Conservation (phyloP, 2,888 invertebrate species). For the Ptilodon capucinus region DNA sequence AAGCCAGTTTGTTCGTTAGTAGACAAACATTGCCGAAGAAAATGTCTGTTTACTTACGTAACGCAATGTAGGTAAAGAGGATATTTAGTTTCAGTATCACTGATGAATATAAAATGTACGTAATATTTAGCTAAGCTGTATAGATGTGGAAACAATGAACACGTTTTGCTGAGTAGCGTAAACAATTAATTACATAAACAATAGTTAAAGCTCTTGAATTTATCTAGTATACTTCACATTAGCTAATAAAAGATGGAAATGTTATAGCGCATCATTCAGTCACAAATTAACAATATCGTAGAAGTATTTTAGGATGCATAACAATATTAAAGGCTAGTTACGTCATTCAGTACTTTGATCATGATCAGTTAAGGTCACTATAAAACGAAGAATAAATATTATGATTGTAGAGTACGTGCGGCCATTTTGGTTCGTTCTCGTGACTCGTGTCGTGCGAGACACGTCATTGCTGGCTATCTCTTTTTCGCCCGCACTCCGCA, state of each 20-base stretch:
- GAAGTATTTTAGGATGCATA: conserved; percentile 48
- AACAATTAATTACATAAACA: conserved; percentile 34
- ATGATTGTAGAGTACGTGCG: conserved; percentile 80
- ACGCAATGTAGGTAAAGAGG: conserved; percentile 9
- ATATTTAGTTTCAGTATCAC: conserved; percentile 9
- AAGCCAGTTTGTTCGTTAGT: conserved; percentile 19
- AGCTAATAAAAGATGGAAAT: conserved; percentile 52
- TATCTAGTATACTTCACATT: conserved; percentile 26
- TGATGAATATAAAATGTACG: conserved; percentile 8
- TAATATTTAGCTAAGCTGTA: conserved; percentile 14
- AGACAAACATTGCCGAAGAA: conserved; percentile 14
- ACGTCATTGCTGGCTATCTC: conserved; percentile 77
- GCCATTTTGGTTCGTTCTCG: conserved; percentile 81
- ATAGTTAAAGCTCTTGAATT: conserved; percentile 49
- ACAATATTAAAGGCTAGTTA: conserved; percentile 66
- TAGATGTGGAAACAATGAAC: conserved; percentile 18
- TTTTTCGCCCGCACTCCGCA: conserved; percentile 77
- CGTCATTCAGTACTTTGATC: conserved; percentile 80
- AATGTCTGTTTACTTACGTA: conserved; percentile 23
- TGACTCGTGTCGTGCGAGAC: conserved; percentile 77
- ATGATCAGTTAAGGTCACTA: conserved; percentile 80
- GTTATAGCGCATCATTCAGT: conserved; percentile 45
- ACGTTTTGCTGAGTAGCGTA: conserved; percentile 26
- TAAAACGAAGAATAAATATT: conserved; percentile 81
- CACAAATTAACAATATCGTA: conserved; percentile 35